Evolutionary conservation across 2,113 vertebrate genomes (phyloP).

Genomic region (Ceyx margarethae): DNA sequence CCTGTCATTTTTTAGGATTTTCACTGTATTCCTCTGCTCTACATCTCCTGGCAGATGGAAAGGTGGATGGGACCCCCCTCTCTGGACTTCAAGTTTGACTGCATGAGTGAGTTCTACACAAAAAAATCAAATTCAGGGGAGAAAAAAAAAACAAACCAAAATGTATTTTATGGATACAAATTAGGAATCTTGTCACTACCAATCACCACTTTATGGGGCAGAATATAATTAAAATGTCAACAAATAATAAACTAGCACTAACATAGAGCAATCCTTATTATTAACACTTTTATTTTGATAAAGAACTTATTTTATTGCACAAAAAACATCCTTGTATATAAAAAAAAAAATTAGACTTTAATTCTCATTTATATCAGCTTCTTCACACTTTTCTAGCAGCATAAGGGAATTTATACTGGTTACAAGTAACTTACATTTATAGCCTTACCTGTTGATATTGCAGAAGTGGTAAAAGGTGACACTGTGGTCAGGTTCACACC

Average conservation of each 20-base stretch:
- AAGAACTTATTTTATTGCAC: neutral
- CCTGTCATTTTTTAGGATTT: neutral
- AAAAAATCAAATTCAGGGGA: slow-evolving; percentile 23
- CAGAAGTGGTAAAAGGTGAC: neutral
- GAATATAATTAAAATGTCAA: slow-evolving; percentile 70
- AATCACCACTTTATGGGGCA: slow-evolving; percentile 53
- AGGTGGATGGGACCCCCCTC: neutral
- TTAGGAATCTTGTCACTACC: slow-evolving; percentile 65
- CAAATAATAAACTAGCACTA: slow-evolving; percentile 61
- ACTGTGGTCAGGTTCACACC: neutral
- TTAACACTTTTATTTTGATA: slow-evolving; percentile 13
- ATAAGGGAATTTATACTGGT: neutral
- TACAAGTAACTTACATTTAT: neutral
- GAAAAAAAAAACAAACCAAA: slow-evolving; percentile 19
- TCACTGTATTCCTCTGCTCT: neutral
- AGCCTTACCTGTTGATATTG: neutral
- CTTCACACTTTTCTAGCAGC: neutral
- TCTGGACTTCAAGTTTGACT: neutral
- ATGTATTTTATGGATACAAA: slow-evolving; percentile 61
- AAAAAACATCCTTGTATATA: neutral
- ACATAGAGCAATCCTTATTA: slow-evolving; percentile 50
- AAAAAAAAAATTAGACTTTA: neutral
- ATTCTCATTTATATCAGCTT: slow-evolving; percentile 36
- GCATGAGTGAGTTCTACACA: neutral
- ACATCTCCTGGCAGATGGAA: neutral